Evolutionary conservation across 2,113 vertebrate genomes (phyloP).

Genomic region (Plecturocebus donacophilus): DNA sequence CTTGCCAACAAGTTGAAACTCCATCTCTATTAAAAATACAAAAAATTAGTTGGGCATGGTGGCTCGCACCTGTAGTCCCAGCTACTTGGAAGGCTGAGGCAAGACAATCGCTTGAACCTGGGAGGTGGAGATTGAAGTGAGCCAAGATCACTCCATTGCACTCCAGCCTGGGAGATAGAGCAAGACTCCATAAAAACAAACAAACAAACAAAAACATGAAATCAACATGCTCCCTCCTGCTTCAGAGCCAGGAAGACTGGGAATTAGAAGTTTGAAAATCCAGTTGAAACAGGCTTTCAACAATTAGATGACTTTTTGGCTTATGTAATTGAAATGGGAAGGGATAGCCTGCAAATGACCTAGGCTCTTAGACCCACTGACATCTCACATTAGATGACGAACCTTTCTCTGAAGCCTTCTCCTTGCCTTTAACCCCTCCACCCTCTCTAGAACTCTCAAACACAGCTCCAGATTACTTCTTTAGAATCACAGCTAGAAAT

Average conservation of each 20-base stretch:
- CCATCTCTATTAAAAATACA: too few relatives aligned
- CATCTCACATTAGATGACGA: neutral
- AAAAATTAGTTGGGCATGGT: too few relatives aligned
- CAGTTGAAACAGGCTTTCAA: neutral
- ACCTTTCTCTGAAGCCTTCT: neutral
- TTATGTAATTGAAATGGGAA: neutral
- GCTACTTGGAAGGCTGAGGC: too few relatives aligned
- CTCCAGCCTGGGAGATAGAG: too few relatives aligned
- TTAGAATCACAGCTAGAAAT: neutral
- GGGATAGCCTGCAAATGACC: rapidly evolving
- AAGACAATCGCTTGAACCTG: too few relatives aligned
- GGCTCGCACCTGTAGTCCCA: too few relatives aligned
- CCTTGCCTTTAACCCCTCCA: neutral
- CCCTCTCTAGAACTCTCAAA: neutral
- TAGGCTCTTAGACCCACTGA: neutral
- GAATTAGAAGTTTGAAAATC: neutral
- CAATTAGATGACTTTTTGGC: neutral
- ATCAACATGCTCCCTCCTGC: neutral
- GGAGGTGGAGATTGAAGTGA: too few relatives aligned
- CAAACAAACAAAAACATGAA: neutral
- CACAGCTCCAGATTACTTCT: neutral
- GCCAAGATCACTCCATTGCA: too few relatives aligned
- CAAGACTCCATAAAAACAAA: too few relatives aligned
- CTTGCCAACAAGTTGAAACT: too few relatives aligned
- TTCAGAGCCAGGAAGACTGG: neutral